These are phyloP conservation scores for Micropterix aruncella DNA, from an alignment of 2,888 invertebrate species.

Conservation along the genomic window DNA sequence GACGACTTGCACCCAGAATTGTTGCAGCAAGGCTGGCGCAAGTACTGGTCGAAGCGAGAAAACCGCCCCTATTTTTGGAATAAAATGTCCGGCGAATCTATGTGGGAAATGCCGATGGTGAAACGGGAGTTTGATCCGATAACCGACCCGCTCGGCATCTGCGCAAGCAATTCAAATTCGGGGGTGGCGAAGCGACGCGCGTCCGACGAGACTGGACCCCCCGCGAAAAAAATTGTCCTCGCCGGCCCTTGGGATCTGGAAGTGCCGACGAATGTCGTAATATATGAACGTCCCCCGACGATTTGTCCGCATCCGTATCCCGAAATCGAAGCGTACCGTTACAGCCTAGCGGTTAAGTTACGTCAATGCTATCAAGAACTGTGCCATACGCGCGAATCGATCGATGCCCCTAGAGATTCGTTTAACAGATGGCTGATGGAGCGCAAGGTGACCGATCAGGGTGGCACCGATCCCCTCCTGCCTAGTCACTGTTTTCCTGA, in stretches of 20 bases:
- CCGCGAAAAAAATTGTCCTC: conserved; percentile 73
- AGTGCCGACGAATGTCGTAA: conserved; percentile 81
- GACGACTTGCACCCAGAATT: conserved; percentile 35
- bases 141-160: conserved; percentile 82
- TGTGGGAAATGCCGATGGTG: conserved; percentile 89
- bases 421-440: conserved; percentile 96
- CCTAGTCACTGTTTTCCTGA: conserved; percentile 88
- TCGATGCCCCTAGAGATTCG: conserved; percentile 92
- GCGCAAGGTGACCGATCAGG: conserved; percentile 76
- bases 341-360: conserved; percentile 68
- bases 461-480: conserved; percentile 78
- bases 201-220: conserved; percentile 68
- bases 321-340: conserved; percentile 80
- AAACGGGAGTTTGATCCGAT: conserved; percentile 79
- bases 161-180: conserved; percentile 36
- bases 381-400: conserved; percentile 82
- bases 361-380: conserved; percentile 88
- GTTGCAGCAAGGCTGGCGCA: conserved; percentile 84
- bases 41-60: conserved; percentile 93
- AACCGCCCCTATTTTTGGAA: conserved; percentile 95
- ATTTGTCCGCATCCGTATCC: conserved; percentile 86
- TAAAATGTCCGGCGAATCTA: conserved; percentile 86
- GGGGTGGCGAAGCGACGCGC: conserved; percentile 58
- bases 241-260: conserved; percentile 94
- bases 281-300: conserved; percentile 75